Evolutionary conservation across 2,888 invertebrate species (phyloP).

Genomic region (Philhelius pedissequus): DNA sequence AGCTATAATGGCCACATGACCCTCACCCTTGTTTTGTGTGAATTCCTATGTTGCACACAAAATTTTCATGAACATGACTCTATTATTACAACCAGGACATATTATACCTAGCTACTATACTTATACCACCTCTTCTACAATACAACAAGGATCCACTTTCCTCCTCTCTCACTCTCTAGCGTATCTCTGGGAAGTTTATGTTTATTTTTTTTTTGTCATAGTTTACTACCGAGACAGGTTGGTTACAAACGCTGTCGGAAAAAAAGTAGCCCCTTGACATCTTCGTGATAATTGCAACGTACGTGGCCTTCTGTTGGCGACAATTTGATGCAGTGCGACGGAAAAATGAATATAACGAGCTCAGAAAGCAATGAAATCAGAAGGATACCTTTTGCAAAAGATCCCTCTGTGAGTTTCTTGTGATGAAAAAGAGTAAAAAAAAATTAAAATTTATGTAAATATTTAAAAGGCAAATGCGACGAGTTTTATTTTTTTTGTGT

Average conservation of each 20-base stretch:
- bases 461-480: background rate
- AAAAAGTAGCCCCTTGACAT: constrained; percentile 35
- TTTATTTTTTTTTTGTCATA: background rate
- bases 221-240: constrained; percentile 8
- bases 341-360: constrained; percentile 53
- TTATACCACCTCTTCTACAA: background rate
- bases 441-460: background rate
- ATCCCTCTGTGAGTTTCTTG: background rate
- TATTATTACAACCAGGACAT: constrained; percentile 28
- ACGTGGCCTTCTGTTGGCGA: constrained; percentile 43
- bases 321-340: constrained; percentile 56
- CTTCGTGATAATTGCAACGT: constrained; percentile 54
- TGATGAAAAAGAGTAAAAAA: background rate
- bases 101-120: background rate
- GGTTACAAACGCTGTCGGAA: constrained; percentile 8
- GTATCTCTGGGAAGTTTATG: too few relatives aligned
- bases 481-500: background rate
- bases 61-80: constrained; percentile 36
- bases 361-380: constrained; percentile 22
- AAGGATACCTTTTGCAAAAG: background rate
- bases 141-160: constrained; percentile 12
- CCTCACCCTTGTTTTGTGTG: constrained; percentile 43
- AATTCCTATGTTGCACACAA: constrained; percentile 15
- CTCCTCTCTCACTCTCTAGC: background rate
- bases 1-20: constrained; percentile 40